Evolutionary conservation across 2,797 vertebrate species (phyloP), one percentile per base, ranked within the genome.

Genomic region (Clarias laeviceps): DNA sequence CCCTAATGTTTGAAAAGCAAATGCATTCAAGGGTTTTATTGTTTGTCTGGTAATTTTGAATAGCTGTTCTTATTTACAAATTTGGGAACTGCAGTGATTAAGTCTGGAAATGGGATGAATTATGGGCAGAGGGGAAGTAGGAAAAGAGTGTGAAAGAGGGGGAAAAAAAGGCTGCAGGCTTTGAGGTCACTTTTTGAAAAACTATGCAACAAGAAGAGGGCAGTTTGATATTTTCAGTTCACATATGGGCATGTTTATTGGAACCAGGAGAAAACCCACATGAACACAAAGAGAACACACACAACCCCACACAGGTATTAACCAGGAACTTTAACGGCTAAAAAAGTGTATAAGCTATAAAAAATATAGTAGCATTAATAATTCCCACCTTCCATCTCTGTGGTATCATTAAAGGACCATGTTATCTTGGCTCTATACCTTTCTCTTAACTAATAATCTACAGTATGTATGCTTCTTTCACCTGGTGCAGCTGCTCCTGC

Each of bases 1-100:
- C 77, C 57, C 65, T 56, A 74, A 65, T 72, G 73, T 89, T 87
- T 88, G 85, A 88, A 88, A 88, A 84, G 87, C 81, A 88, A 88
- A 85, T 85, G 66, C 59, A 81, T 83, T 29, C 85, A 84, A 74
- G 64, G 82, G 73, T 83, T 87, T 24, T 59, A 83, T 84, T 74
- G 50, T 86, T 81, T 81, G 79, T 81, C 79, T 81, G 79, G 65
- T 80, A 29, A 62, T 66, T 84, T 78, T 64, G 82, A 83, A 82
- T 82, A 73, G 70, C 77, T 27, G 50, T 77, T 84, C 65, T 72
- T 84, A 80, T 89, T 87, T 86, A 81, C 18, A 45, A 78, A 87
- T 80, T 83, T 56, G 24, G 34, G 66, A 65, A 76, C 82, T 74
- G 73, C 59, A 66, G 68, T 66, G 74, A 83, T 84, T 82, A 86